Evolutionary conservation across 1,140 invertebrate species (phyloP).

Genomic region (Philotrypesis tridentata): DNA sequence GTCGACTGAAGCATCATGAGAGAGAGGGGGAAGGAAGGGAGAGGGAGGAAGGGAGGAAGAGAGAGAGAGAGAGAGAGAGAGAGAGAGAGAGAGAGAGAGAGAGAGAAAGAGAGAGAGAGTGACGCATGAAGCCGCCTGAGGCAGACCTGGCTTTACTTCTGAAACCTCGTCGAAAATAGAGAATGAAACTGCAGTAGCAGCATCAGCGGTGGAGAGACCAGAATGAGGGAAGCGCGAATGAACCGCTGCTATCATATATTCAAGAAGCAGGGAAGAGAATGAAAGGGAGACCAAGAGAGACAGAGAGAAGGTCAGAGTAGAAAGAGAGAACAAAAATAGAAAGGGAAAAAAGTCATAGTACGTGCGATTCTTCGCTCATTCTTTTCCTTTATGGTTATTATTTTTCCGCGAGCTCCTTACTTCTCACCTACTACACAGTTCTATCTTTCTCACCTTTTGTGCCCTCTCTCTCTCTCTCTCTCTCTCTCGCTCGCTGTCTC

Average conservation of each 20-base stretch:
- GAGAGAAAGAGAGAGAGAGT: too few relatives aligned
- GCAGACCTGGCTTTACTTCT: not conserved
- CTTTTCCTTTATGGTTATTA: not conserved
- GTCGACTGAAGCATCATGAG: not conserved
- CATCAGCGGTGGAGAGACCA: not conserved
- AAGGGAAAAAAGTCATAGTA: not conserved
- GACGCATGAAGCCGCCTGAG: not conserved
- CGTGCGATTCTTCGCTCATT: not conserved
- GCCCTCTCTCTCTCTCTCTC: too few relatives aligned
- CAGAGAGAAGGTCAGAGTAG: slow-evolving; percentile 17
- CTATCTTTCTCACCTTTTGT: not conserved
- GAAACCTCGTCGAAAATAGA: not conserved
- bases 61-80: too few relatives aligned
- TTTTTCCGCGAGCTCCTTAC: not conserved
- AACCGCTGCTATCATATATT: not conserved
- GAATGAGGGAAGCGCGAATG: not conserved
- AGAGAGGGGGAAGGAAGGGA: too few relatives aligned
- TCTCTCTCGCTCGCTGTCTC: too few relatives aligned
- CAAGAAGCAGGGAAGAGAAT: not conserved
- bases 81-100: too few relatives aligned
- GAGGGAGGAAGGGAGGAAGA: too few relatives aligned
- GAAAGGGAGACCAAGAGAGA: not conserved
- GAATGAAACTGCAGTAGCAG: not conserved
- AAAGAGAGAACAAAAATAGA: not conserved
- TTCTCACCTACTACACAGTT: not conserved